These are phyloP conservation scores for Phymastichus coffea DNA, from an alignment of 1,140 invertebrate genomes.

Conservation along the genomic window DNA sequence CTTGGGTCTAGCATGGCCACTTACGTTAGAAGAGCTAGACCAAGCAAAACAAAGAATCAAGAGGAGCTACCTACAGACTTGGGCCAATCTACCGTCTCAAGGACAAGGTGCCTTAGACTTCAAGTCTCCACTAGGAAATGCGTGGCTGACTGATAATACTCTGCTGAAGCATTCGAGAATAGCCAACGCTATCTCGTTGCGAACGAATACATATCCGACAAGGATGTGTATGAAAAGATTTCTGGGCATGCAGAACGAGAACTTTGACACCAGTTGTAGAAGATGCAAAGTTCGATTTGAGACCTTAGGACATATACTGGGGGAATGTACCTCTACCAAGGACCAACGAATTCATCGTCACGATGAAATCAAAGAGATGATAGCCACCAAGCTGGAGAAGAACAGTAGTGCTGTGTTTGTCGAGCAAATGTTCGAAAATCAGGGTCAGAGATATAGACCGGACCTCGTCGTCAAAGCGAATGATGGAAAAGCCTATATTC, in stretches of 20 bases:
- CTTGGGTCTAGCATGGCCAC: neutral
- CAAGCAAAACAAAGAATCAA: neutral
- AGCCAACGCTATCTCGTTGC: neutral
- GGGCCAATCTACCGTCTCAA: no score
- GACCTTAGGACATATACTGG: conserved; percentile 30
- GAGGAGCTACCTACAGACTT: no score
- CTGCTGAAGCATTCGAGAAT: neutral
- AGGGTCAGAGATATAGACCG: no score
- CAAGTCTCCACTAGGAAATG: neutral
- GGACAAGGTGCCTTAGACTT: no score
- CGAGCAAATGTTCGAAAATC: neutral
- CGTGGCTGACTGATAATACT: neutral
- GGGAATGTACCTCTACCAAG: conserved; percentile 20
- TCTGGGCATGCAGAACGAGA: neutral
- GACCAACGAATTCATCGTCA: no score
- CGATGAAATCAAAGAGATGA: no score
- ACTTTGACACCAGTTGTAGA: neutral
- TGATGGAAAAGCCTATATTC: no score
- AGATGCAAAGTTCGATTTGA: conserved; percentile 3
- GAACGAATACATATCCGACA: neutral
- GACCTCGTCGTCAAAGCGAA: no score
- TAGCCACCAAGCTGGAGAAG: neutral
- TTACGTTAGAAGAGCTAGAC: neutral
- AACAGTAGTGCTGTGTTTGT: neutral
- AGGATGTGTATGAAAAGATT: neutral